Percentiles rank a stretch among this genome's conserved stretches.
phyloP scores from a whole-genome alignment of 2,113 vertebrate species.

The Albula goreensis region DNA sequence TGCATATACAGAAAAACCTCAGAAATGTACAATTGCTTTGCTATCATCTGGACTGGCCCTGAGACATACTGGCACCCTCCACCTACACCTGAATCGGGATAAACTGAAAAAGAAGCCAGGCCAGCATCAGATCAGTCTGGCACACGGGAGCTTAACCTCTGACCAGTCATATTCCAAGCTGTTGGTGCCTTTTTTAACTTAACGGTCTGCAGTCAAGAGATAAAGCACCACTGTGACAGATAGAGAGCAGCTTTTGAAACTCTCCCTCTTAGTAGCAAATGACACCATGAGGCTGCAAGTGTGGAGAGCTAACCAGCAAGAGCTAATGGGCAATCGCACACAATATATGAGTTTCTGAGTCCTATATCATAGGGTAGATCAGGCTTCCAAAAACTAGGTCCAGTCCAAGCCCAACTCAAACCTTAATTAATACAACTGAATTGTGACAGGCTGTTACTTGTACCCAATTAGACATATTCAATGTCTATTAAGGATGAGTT shows the following conservation, averaged over 20 bases:
- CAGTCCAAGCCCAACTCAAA: not conserved
- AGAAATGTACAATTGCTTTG: not conserved
- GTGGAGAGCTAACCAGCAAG: not conserved
- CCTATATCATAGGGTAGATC: not conserved
- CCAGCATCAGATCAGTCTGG: not conserved
- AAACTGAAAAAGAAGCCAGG: not conserved
- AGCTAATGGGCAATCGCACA: not conserved
- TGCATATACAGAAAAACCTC: not conserved
- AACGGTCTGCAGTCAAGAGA: not conserved
- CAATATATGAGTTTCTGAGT: not conserved
- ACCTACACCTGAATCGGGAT: not conserved
- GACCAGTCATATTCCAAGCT: not conserved
- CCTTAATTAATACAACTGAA: not conserved
- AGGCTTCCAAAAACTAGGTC: not conserved
- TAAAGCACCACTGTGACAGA: not conserved
- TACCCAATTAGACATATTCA: not conserved
- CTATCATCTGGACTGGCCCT: not conserved
- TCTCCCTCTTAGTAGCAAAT: not conserved
- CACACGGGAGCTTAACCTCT: not conserved
- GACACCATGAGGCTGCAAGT: not conserved
- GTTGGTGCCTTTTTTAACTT: not conserved
- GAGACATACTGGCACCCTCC: not conserved
- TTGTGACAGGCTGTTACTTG: not conserved
- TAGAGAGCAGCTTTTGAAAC: not conserved
- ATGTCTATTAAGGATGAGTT: not conserved